Evolutionary conservation across 2,113 vertebrate genomes (phyloP).

Genomic region (Calypte anna): DNA sequence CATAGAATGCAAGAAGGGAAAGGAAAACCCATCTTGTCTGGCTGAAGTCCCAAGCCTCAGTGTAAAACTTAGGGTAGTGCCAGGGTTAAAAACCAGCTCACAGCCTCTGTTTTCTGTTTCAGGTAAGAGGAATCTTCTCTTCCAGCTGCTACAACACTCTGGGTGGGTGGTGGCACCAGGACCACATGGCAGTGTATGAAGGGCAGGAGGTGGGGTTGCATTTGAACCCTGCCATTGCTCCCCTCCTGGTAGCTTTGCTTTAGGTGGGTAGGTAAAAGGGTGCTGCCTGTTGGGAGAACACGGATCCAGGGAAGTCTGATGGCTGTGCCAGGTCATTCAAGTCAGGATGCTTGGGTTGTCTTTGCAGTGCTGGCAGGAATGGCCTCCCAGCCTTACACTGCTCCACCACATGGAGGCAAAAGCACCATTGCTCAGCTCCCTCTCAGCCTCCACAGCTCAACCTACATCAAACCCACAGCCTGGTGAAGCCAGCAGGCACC

Average conservation of each 20-base stretch:
- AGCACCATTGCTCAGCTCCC: neutral
- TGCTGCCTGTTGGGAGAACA: neutral
- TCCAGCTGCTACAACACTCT: neutral
- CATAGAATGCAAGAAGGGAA: neutral
- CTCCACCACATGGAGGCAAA: neutral
- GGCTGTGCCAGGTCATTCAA: neutral
- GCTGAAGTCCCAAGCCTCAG: neutral
- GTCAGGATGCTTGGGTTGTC: neutral
- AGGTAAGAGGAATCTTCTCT: neutral
- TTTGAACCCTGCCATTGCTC: neutral
- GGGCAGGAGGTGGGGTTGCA: neutral
- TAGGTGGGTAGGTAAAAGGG: neutral
- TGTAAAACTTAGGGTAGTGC: neutral
- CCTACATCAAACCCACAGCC: neutral
- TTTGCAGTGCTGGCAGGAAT: neutral
- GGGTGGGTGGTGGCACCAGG: neutral
- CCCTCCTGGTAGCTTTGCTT: neutral
- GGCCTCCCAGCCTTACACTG: neutral
- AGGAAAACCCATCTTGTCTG: neutral
- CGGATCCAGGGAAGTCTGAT: too few species aligned
- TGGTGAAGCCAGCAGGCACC: fast-evolving
- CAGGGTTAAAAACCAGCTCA: neutral
- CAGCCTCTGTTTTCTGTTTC: neutral
- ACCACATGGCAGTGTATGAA: neutral
- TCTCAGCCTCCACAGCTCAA: neutral